Evolutionary conservation across 2,113 vertebrate genomes (phyloP).

Genomic region (Aramus guarauna): DNA sequence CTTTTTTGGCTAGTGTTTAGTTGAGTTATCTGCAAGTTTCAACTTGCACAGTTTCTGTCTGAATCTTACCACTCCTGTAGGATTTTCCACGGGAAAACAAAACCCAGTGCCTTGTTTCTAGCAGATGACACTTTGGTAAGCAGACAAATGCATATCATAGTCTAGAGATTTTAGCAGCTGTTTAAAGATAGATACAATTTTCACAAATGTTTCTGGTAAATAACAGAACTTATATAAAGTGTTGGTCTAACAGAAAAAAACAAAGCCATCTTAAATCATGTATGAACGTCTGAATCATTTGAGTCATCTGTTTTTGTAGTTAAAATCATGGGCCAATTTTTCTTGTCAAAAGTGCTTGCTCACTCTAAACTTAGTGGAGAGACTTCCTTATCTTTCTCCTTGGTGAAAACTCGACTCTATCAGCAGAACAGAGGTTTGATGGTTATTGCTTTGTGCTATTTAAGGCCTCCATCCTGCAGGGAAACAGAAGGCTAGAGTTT

Average conservation of each 20-base stretch:
- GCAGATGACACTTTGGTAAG: neutral
- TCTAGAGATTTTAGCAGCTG: constrained; percentile 22
- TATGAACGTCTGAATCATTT: neutral
- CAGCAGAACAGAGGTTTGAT: neutral
- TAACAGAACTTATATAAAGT: neutral
- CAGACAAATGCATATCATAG: neutral
- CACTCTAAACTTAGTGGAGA: neutral
- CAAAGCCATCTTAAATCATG: neutral
- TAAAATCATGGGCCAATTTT: neutral
- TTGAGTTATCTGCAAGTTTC: neutral
- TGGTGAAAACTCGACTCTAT: neutral
- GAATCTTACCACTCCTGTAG: neutral
- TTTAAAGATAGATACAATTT: neutral
- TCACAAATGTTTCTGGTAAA: constrained; percentile 11
- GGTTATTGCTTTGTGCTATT: neutral
- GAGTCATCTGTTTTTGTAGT: neutral
- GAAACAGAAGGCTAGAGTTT: neutral
- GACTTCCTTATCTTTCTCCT: neutral
- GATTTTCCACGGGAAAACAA: neutral
- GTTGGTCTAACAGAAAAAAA: neutral
- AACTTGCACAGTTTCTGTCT: neutral
- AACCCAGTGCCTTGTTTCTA: neutral
- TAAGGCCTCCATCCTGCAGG: neutral
- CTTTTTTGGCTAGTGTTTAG: neutral
- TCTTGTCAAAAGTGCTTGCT: neutral